A percentile compares a stretch with the other conserved stretches of the same genome.
These are phyloP conservation scores for Crematogaster levior DNA, from an alignment of 2,888 invertebrate species.

Conservation along the genomic window DNA sequence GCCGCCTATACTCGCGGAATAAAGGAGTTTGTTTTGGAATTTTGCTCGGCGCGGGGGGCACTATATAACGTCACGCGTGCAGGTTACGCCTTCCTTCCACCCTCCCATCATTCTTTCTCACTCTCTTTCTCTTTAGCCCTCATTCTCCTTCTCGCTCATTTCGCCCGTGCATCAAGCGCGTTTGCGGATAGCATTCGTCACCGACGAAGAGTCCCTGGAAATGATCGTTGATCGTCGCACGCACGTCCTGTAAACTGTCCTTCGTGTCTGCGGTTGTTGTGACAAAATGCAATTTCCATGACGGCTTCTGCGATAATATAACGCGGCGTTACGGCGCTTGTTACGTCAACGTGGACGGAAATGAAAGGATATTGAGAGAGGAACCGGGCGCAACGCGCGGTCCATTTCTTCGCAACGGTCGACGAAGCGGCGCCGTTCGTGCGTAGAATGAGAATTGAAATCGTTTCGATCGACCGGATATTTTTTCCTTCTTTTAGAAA, in stretches of 20 bases:
- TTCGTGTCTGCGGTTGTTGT: slow-evolving; percentile 54
- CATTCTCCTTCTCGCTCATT: not conserved
- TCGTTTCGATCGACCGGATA: slow-evolving; percentile 9
- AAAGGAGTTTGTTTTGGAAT: slow-evolving; percentile 82
- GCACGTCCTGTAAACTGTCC: slow-evolving; percentile 53
- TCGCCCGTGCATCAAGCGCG: slow-evolving; percentile 26
- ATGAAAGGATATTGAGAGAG: slow-evolving; percentile 61
- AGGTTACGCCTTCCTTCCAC: slow-evolving; percentile 57
- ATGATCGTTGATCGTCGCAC: slow-evolving; percentile 72
- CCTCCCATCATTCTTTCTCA: slow-evolving; percentile 53
- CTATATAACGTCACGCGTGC: slow-evolving; percentile 71
- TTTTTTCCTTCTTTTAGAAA: slow-evolving; percentile 26
- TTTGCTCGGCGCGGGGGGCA: slow-evolving; percentile 67
- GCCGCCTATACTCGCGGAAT: slow-evolving; percentile 81
- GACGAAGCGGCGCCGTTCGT: slow-evolving; percentile 36
- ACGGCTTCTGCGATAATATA: slow-evolving; percentile 59
- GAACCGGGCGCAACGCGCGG: not conserved
- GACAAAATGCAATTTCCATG: slow-evolving; percentile 74
- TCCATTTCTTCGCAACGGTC: slow-evolving; percentile 33
- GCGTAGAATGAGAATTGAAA: slow-evolving; percentile 49
- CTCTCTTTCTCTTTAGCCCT: slow-evolving; percentile 16
- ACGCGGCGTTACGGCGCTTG: slow-evolving; percentile 44
- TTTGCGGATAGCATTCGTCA: slow-evolving; percentile 52
- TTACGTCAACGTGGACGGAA: slow-evolving; percentile 54
- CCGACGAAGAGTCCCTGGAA: slow-evolving; percentile 59